phyloP scores from a whole-genome alignment of 1,140 invertebrate species.

The Subanguina moxae region DNA sequence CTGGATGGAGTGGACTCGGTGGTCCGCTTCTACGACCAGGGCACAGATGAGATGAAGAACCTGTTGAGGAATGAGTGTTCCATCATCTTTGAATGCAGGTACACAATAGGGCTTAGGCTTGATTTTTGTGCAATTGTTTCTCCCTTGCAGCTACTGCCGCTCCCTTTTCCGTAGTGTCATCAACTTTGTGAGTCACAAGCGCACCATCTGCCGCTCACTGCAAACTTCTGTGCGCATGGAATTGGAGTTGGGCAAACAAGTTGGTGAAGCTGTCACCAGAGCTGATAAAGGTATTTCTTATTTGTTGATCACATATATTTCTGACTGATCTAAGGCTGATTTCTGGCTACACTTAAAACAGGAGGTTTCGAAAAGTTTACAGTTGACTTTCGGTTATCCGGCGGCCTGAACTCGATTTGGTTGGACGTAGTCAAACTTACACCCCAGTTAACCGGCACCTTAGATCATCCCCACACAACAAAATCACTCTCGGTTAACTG shows the following conservation, averaged over 20 bases:
- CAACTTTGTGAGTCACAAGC: conserved; percentile 31
- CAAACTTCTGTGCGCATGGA: conserved; percentile 16
- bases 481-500: no score
- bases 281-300: conserved; percentile 9
- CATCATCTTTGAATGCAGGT: conserved; percentile 30
- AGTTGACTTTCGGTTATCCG: no score
- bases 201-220: conserved; percentile 31
- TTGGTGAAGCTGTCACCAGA: conserved; percentile 5
- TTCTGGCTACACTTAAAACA: no score
- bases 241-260: conserved; percentile 7
- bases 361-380: no score
- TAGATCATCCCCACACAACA: no score
- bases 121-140: no score
- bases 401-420: no score
- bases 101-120: no score
- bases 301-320: no score
- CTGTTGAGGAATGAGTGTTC: conserved; percentile 32
- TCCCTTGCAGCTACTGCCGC: conserved; percentile 20
- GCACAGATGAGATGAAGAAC: conserved; percentile 32
- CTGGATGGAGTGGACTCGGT: conserved; percentile 20
- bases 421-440: no score
- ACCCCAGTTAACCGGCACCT: no score
- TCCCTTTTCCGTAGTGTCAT: conserved; percentile 28
- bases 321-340: no score
- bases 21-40: conserved; percentile 19